Base-by-base conservation (phyloP, 2,797 vertebrate species). In the Coranthus polyacanthus region DNA sequence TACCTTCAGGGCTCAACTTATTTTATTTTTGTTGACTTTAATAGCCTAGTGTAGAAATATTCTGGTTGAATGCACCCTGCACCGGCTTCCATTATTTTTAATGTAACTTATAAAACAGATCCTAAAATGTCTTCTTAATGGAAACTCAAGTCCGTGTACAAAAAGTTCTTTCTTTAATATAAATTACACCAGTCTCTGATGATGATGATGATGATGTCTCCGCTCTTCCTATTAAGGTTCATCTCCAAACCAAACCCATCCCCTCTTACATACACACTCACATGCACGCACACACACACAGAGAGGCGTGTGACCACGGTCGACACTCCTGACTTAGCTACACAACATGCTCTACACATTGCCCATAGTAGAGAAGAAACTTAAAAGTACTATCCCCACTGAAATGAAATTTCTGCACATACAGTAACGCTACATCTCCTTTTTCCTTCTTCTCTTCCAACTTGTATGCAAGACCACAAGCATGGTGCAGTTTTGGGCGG, bases 291-390 rank as follows among this genome's bases (percentile, higher is more conserved):
- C 71, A 20, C 71, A 66, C 38, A 16, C 44, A 34, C 29, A 49
- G 5, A 39, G 15, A 24, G 16, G 47, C 10, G 43, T 36, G 29
- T 22, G 71, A 79, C 71, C n/a, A 4, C 1, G 44, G 55, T 49
- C 68, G 7, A 52, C 75, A 39, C 65, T 24, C 69, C 71, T 10
- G 18, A 38, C 51, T 6, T 61, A 68, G 78, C 94, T 94, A 96
- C 95, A 96, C 95, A 88, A 94, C 92, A 91, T 92, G 94, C 93
- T 90, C 91, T 95, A 96, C 94, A 95, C 94, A 90, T 95, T 93
- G 94, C 94, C 95, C 96, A 95, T 90, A 94, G 93, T 90, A 90
- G 92, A 83, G 74, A 60, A 74, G 57, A 65, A 93, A 92, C 94
- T 49, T 13, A 62, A 58, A 36, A 16, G 41, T 54, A 45, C 81